Percentiles rank a stretch among this genome's conserved stretches.
phyloP scores from a whole-genome alignment of 2,113 vertebrate genomes.

The Sphyrna mokarran region DNA sequence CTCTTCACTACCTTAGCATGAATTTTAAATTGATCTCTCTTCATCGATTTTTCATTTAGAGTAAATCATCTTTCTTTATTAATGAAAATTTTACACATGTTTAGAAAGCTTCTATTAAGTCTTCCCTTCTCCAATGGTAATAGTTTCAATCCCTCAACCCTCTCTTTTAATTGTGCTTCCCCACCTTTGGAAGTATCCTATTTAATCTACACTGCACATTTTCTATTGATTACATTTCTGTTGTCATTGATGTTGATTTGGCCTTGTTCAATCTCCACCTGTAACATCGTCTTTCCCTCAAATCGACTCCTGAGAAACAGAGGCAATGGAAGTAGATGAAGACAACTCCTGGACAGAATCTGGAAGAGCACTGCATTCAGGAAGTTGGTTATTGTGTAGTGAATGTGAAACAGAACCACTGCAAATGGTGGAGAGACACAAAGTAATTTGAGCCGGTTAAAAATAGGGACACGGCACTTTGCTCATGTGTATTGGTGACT shows the following conservation, averaged over 20 bases:
- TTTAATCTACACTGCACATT: background rate
- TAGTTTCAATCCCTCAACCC: background rate
- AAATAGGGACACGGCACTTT: background rate
- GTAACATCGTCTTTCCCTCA: background rate
- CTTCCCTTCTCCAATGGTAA: background rate
- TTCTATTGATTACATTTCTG: background rate
- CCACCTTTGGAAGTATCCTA: background rate
- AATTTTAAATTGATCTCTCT: background rate
- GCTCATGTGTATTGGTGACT: background rate
- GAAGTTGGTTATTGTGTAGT: background rate
- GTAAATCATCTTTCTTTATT: background rate
- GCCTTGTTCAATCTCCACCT: background rate
- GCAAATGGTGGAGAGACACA: background rate
- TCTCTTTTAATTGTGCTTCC: background rate
- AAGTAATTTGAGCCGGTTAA: background rate
- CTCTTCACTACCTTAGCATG: background rate
- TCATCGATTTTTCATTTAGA: background rate
- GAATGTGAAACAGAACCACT: background rate
- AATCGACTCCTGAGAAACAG: background rate
- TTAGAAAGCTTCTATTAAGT: background rate
- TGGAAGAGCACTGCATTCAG: background rate
- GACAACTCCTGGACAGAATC: background rate
- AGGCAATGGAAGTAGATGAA: background rate
- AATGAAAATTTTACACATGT: background rate
- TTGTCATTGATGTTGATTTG: background rate